Percentiles rank a stretch among this genome's conserved stretches.
phyloP scores from a whole-genome alignment of 2,113 vertebrate genomes.

The Callipepla californica region DNA sequence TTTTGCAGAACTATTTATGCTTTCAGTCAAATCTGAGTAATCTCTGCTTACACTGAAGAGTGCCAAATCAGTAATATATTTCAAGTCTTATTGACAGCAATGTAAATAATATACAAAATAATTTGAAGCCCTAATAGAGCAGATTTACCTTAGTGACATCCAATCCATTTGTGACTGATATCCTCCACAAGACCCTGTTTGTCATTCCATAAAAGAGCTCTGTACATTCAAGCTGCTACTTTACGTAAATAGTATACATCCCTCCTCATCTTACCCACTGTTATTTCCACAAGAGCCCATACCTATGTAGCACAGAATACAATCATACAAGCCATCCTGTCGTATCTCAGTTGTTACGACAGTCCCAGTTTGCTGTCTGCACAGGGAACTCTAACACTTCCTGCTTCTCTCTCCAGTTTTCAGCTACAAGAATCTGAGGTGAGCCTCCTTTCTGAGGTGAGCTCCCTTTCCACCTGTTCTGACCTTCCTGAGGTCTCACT shows the following conservation, averaged over 20 bases:
- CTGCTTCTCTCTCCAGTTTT: not conserved
- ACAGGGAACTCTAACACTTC: not conserved
- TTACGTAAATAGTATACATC: not conserved
- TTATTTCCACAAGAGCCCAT: not conserved
- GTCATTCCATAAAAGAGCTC: not conserved
- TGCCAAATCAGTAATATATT: not conserved
- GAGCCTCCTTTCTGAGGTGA: not conserved
- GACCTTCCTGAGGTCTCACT: not conserved
- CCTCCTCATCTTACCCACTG: not conserved
- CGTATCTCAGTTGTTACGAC: not conserved
- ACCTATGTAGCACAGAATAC: not conserved
- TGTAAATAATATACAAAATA: not conserved
- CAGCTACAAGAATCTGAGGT: not conserved
- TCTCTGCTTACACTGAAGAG: not conserved
- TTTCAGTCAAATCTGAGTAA: not conserved
- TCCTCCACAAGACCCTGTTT: not conserved
- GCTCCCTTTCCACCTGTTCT: not conserved
- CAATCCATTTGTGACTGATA: not conserved
- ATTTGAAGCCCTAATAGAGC: not conserved
- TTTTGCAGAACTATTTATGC: not conserved
- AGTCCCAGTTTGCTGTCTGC: not conserved
- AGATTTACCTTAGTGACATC: not conserved
- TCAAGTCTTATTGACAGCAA: not conserved
- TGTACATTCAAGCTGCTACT: not conserved
- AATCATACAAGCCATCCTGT: not conserved